phyloP scores from a whole-genome alignment of 1,140 invertebrate genomes.

The Paralvinella palmiformis region DNA sequence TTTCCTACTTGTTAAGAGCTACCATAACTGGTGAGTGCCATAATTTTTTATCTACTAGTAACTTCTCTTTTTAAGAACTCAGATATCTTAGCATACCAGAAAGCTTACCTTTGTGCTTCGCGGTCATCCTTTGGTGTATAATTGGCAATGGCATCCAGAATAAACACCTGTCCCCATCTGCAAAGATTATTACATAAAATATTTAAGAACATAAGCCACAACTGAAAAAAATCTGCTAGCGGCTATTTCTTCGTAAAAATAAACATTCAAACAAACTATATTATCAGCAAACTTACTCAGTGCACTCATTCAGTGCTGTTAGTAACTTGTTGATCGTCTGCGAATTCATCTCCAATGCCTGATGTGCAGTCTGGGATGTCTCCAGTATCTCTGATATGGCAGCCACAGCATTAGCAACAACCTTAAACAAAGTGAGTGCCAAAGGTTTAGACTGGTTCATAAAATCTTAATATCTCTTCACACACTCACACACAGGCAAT shows the following conservation, averaged over 20 bases:
- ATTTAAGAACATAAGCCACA: not conserved
- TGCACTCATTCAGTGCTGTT: slow-evolving; percentile 98
- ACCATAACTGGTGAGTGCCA: too few species aligned
- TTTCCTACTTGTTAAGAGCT: too few species aligned
- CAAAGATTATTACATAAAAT: not conserved
- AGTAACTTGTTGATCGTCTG: slow-evolving; percentile 97
- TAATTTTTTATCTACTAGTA: too few species aligned
- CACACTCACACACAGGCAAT: not conserved
- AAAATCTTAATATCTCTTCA: not conserved
- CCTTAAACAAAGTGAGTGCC: slow-evolving; percentile 1
- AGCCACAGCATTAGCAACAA: slow-evolving; percentile 93
- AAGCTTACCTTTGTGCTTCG: slow-evolving; percentile 85
- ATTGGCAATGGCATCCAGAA: slow-evolving; percentile 94
- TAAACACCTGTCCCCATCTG: slow-evolving; percentile 67
- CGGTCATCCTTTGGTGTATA: slow-evolving; percentile 95
- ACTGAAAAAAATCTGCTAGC: not conserved
- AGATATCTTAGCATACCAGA: too few species aligned
- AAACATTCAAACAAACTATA: not conserved
- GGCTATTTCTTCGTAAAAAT: not conserved
- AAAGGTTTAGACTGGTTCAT: not conserved
- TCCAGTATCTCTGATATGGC: slow-evolving; percentile 98
- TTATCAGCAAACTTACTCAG: slow-evolving; percentile 57
- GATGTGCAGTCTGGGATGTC: slow-evolving; percentile 83
- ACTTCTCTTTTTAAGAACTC: too few species aligned
- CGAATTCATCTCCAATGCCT: slow-evolving; percentile 93